Conservation (phyloP, 2,113 vertebrate species). For the Pituophis catenifer region DNA sequence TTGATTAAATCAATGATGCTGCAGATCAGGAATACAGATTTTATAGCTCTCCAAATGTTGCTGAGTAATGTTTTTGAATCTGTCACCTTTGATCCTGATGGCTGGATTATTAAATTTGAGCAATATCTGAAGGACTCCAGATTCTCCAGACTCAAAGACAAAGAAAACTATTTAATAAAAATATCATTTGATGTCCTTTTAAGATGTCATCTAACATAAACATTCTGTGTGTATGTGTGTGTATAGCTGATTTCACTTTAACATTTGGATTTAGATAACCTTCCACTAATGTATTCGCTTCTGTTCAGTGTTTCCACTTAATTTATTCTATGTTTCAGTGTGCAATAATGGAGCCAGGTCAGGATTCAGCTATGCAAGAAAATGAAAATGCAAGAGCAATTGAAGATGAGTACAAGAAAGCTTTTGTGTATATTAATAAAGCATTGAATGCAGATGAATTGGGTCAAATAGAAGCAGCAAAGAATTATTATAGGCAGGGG, state of each 20-base stretch:
- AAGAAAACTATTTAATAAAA: not conserved
- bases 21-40: not conserved
- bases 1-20: not conserved
- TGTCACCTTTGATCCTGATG: not conserved
- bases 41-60: not conserved
- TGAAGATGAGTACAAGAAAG: conserved; percentile 85
- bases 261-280: not conserved
- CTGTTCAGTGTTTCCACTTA: conserved; percentile 8
- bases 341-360: conserved; percentile 81
- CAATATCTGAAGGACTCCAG: not conserved
- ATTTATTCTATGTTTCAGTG: conserved; percentile 40
- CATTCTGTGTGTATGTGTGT: not conserved
- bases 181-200: not conserved
- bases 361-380: conserved; percentile 74
- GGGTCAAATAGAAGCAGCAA: conserved; percentile 79
- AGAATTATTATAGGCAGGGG: conserved; percentile 82
- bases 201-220: not conserved
- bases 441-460: conserved; percentile 85
- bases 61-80: not conserved
- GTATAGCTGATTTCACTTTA: not conserved
- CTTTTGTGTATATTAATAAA: conserved; percentile 86
- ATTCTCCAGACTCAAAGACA: not conserved
- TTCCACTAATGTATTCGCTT: conserved; percentile 9
- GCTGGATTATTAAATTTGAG: not conserved
- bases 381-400: conserved; percentile 83